A percentile compares a stretch with the other conserved stretches of the same genome.
These are phyloP conservation scores for Callospermophilus lateralis DNA, from an alignment of 2,113 vertebrate species.

Conservation along the genomic window DNA sequence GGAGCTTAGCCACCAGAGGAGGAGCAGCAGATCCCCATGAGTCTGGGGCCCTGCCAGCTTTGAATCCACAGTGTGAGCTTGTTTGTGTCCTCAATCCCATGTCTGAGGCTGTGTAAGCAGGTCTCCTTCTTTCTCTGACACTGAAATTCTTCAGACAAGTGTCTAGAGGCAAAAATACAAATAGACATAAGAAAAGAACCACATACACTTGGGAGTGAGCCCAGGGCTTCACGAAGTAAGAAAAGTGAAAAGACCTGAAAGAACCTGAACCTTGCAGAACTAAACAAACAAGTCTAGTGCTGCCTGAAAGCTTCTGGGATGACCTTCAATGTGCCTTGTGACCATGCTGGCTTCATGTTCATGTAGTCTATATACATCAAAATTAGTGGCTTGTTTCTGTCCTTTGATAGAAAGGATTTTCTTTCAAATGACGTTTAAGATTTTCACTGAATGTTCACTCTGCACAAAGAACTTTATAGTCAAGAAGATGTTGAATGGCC, in stretches of 20 bases:
- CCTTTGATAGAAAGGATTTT: background rate
- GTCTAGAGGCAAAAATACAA: background rate
- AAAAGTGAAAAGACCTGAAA: fast-evolving
- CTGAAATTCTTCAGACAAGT: background rate
- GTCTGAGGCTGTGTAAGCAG: fast-evolving
- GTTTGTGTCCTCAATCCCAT: fast-evolving
- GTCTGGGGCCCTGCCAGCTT: fast-evolving
- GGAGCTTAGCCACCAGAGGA: too few species aligned
- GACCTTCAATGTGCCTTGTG: fast-evolving
- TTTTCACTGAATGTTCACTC: background rate
- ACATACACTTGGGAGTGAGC: too few species aligned
- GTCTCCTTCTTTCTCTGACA: too few species aligned
- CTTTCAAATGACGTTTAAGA: background rate
- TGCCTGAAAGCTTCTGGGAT: too few species aligned
- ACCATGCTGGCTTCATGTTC: background rate
- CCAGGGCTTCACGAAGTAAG: too few species aligned
- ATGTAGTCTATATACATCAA: too few species aligned
- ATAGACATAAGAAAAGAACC: too few species aligned
- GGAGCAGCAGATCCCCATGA: fast-evolving
- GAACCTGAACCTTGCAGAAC: background rate
- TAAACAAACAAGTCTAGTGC: too few species aligned
- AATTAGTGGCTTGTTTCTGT: background rate
- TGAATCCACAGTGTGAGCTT: fast-evolving
- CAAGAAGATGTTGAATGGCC: too few species aligned
- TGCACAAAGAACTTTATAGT: too few species aligned